These are phyloP conservation scores for Cyphomyrmex costatus DNA, from an alignment of 1,140 invertebrate genomes.

Conservation along the genomic window DNA sequence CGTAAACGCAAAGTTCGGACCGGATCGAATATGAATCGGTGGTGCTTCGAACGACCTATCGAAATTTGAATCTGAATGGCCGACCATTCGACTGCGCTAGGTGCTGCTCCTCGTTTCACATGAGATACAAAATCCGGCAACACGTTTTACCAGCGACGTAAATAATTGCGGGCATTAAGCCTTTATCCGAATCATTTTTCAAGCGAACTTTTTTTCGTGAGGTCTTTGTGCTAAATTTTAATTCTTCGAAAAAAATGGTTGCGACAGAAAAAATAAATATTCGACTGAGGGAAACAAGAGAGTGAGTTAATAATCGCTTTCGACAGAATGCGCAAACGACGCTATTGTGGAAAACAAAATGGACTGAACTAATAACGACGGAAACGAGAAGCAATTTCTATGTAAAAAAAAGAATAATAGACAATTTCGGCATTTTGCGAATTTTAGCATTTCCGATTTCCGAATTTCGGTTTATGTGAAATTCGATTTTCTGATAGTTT, in stretches of 20 bases:
- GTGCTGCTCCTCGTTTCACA: not conserved
- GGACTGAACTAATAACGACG: slow-evolving; percentile 34
- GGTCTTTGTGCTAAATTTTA: slow-evolving; percentile 48
- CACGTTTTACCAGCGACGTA: slow-evolving; percentile 50
- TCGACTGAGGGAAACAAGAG: slow-evolving; percentile 27
- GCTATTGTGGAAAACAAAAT: slow-evolving; percentile 54
- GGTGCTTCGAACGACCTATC: slow-evolving; percentile 49
- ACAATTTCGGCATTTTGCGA: slow-evolving; percentile 17
- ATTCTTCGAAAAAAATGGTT: slow-evolving; percentile 47
- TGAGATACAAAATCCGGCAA: slow-evolving; percentile 37
- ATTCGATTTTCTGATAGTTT: slow-evolving; percentile 17
- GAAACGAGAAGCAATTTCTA: slow-evolving; percentile 54
- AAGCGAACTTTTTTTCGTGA: slow-evolving; percentile 32
- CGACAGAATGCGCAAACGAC: slow-evolving; percentile 44
- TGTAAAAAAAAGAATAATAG: slow-evolving; percentile 46
- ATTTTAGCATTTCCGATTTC: slow-evolving; percentile 28
- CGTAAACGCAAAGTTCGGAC: slow-evolving; percentile 1
- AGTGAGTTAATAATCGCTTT: slow-evolving; percentile 62
- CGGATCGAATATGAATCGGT: slow-evolving; percentile 53
- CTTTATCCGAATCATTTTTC: slow-evolving; percentile 56
- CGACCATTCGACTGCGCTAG: slow-evolving; percentile 20
- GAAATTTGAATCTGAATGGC: slow-evolving; percentile 63
- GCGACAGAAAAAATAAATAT: slow-evolving; percentile 45
- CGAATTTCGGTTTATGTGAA: slow-evolving; percentile 39
- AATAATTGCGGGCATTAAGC: slow-evolving; percentile 60